Conservation (phyloP, 2,888 invertebrate genomes). For the Leucophora obtusa region DNA sequence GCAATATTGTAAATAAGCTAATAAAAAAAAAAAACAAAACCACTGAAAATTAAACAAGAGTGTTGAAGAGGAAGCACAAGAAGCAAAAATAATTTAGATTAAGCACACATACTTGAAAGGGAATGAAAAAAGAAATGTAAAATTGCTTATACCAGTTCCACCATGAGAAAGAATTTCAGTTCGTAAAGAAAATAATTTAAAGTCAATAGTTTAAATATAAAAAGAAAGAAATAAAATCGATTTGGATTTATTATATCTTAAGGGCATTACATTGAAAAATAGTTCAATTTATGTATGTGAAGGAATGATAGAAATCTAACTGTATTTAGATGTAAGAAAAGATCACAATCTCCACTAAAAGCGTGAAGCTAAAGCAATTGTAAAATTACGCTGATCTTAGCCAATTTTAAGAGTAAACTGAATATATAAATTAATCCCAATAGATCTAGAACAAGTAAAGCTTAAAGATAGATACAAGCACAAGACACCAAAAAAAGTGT, state of each 20-base stretch:
- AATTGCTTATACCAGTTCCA: not conserved
- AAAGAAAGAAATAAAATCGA: not conserved
- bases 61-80: not conserved
- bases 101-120: not conserved
- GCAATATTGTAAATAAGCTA: conserved; percentile 35
- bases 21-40: conserved; percentile 8
- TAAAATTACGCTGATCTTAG: too few relatives aligned
- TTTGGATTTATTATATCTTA: not conserved
- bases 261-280: not conserved
- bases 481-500: too few relatives aligned
- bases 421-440: too few relatives aligned
- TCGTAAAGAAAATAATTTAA: not conserved
- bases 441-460: too few relatives aligned
- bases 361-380: too few relatives aligned
- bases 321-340: too few relatives aligned
- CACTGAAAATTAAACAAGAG: not conserved
- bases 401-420: too few relatives aligned
- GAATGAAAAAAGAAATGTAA: not conserved
- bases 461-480: too few relatives aligned
- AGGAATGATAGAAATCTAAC: not conserved
- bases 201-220: not conserved
- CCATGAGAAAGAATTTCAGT: not conserved
- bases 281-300: not conserved
- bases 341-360: too few relatives aligned
- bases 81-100: not conserved